A percentile compares a stretch with the other conserved stretches of the same genome.
These are phyloP conservation scores for Astyanax mexicanus DNA, from an alignment of 2,797 vertebrate genomes.

Conservation along the genomic window DNA sequence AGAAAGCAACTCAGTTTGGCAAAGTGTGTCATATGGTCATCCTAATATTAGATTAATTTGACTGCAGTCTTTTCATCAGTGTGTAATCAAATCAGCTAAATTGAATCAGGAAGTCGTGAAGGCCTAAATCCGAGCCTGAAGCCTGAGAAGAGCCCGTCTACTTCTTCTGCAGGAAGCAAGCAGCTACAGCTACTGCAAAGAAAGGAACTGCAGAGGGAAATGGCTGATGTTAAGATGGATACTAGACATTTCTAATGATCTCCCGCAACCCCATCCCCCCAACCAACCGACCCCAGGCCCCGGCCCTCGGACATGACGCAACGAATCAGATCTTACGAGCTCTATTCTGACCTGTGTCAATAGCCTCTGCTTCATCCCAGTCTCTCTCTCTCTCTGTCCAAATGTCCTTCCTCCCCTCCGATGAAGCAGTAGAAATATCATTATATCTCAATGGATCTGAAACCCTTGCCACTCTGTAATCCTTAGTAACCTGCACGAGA, in stretches of 20 bases:
- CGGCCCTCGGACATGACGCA: conserved; percentile 27
- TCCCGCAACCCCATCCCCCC: not conserved
- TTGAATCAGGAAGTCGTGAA: not conserved
- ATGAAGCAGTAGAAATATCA: conserved; percentile 84
- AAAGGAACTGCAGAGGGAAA: not conserved
- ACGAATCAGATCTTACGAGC: conserved; percentile 65
- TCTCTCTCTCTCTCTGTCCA: conserved; percentile 86
- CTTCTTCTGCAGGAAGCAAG: not conserved
- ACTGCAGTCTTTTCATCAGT: not conserved
- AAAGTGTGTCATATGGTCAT: not conserved
- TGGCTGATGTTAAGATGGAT: not conserved
- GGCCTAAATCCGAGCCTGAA: not conserved
- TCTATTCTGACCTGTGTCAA: conserved; percentile 87
- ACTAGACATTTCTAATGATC: conserved; percentile 9
- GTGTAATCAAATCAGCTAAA: not conserved
- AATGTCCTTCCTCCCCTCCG: conserved; percentile 84
- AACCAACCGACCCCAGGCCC: not conserved
- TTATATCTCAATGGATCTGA: conserved; percentile 87
- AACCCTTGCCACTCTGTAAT: conserved; percentile 85
- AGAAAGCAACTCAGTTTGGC: not conserved
- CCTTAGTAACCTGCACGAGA: conserved; percentile 86
- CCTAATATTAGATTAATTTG: not conserved
- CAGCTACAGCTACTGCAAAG: too few species aligned
- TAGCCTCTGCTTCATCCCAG: conserved; percentile 85
- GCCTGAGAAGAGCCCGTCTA: not conserved